Evolutionary conservation across 2,888 invertebrate genomes (phyloP).

Genomic region (Pyralis farinalis): DNA sequence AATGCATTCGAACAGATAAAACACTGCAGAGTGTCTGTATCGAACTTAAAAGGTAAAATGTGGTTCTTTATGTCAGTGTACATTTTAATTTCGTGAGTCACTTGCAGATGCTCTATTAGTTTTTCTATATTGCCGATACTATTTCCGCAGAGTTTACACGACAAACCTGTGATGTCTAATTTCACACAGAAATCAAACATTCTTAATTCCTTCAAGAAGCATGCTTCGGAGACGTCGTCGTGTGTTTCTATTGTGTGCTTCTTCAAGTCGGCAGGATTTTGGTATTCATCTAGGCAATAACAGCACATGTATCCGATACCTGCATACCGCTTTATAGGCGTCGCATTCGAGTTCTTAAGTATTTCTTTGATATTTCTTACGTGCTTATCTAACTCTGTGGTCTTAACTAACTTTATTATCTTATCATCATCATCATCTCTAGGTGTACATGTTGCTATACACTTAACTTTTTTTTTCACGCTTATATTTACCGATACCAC

Average conservation of each 20-base stretch:
- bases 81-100: constrained; percentile 29
- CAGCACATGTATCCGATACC: constrained; percentile 43
- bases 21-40: constrained; percentile 29
- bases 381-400: constrained; percentile 37
- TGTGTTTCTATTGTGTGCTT: constrained; percentile 33
- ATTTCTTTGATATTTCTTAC: constrained; percentile 36
- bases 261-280: constrained; percentile 36
- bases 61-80: constrained; percentile 36
- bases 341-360: constrained; percentile 43
- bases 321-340: constrained; percentile 38
- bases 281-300: constrained; percentile 34
- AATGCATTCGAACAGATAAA: constrained; percentile 32
- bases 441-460: constrained; percentile 17
- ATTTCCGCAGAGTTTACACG: constrained; percentile 32
- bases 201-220: constrained; percentile 33
- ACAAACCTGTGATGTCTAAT: constrained; percentile 40
- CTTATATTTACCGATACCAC: not conserved
- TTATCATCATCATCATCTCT: not conserved
- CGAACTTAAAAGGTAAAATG: constrained; percentile 40
- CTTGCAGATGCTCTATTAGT: constrained; percentile 29
- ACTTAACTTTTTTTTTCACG: constrained; percentile 7
- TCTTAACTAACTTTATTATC: not conserved
- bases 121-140: constrained; percentile 28
- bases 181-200: constrained; percentile 40
- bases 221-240: constrained; percentile 24